Evolutionary conservation across 2,113 vertebrate species (phyloP).

Genomic region (Peromyscus leucopus): DNA sequence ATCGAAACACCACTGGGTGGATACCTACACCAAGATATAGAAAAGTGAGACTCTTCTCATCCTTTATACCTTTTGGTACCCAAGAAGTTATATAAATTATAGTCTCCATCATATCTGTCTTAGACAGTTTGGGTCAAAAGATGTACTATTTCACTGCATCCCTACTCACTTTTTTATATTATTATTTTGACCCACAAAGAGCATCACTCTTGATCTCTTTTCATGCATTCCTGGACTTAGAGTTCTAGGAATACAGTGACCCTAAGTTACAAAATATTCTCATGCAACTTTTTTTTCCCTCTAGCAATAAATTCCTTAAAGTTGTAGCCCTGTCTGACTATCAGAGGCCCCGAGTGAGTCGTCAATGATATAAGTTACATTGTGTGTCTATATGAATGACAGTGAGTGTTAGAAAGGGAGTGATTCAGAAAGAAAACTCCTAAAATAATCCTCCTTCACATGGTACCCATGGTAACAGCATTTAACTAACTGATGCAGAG

Average conservation of each 20-base stretch:
- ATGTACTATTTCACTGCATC: not conserved
- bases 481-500: not conserved
- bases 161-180: not conserved
- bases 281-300: constrained; percentile 7
- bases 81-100: not conserved
- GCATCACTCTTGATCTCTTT: not conserved
- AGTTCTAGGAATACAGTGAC: constrained; percentile 3
- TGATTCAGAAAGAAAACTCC: constrained; percentile 64
- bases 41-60: constrained; percentile 41
- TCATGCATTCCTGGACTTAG: not conserved
- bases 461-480: not conserved
- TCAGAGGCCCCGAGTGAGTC: not conserved
- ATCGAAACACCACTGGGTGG: not conserved
- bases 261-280: constrained; percentile 36
- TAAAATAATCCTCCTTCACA: constrained; percentile 22
- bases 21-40: not conserved
- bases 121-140: not conserved
- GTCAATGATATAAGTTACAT: constrained; percentile 31
- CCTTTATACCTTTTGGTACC: not conserved
- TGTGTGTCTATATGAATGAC: not conserved
- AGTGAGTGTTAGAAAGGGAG: constrained; percentile 25
- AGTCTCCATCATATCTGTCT: not conserved
- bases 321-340: not conserved
- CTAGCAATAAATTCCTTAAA: constrained; percentile 38
- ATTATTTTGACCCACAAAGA: not conserved